Conservation (phyloP, 1,140 invertebrate genomes). For the Anoplophora glabripennis region DNA sequence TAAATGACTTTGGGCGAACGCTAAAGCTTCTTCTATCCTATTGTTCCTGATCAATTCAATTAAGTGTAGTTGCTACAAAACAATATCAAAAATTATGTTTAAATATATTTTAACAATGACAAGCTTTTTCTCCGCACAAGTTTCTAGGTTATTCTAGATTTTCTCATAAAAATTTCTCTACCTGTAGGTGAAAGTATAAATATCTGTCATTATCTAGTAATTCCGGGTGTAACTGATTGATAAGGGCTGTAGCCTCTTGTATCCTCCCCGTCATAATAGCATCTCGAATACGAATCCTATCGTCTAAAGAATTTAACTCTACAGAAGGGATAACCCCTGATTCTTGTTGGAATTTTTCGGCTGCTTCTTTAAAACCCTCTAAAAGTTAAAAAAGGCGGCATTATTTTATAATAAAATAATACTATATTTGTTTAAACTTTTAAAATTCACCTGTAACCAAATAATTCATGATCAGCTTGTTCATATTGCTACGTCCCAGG, state of each 20-base stretch:
- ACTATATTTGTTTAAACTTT: conserved; percentile 26
- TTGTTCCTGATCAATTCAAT: conserved; percentile 89
- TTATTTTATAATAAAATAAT: neutral
- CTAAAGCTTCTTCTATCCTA: conserved; percentile 90
- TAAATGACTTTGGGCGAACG: conserved; percentile 92
- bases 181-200: conserved; percentile 93
- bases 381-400: conserved; percentile 30
- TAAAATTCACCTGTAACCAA: conserved; percentile 80
- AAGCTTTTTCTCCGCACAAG: neutral
- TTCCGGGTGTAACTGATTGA: conserved; percentile 93
- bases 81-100: conserved; percentile 10
- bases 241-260: conserved; percentile 87
- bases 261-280: conserved; percentile 92
- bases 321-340: conserved; percentile 84
- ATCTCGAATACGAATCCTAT: conserved; percentile 91
- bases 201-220: conserved; percentile 92
- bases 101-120: neutral
- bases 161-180: conserved; percentile 42
- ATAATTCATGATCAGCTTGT: conserved; percentile 98
- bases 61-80: conserved; percentile 82
- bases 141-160: neutral
- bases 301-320: conserved; percentile 85
- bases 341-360: conserved; percentile 94
- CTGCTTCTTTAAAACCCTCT: conserved; percentile 98
- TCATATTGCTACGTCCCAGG: conserved; percentile 88